Evolutionary conservation across 2,113 vertebrate genomes (phyloP), one percentile per base, ranked within the genome.

Genomic region (Campylomormyrus tamandua): DNA sequence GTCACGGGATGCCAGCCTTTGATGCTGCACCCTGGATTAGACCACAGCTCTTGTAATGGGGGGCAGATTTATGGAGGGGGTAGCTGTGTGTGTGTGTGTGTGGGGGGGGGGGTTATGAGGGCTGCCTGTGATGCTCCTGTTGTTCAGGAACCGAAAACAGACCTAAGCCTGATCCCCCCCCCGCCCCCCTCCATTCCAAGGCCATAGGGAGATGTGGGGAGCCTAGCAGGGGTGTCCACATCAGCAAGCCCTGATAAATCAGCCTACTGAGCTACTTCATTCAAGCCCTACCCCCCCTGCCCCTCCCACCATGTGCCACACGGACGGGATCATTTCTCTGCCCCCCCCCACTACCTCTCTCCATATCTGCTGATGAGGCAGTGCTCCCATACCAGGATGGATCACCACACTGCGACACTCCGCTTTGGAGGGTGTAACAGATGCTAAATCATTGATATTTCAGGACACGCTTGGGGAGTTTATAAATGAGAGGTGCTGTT

Each of bases 401-500:
- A 31, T 31, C 31, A 31, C 31, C 31, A 31, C 31, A 31, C 31
- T 31, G 31, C 31, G 31, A 31, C 31, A 31, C 31, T 83, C 89
- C 17, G 45, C 66, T 84, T 56, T 21, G 83, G 90, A 90, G 88
- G 88, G 77, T 83, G 88, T 90, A 90, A 91, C 89, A 91, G 90
- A 91, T 93, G 92, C 90, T 93, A 93, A 93, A 93, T 93, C 92
- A 92, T 66, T 84, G 88, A 90, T 90, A 90, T 90, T 92, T 90
- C 88, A 56, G 50, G 62, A 88, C 83, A 85, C 89, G 88, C 89
- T 84, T 89, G 91, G 66, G 88, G 88, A 89, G 90, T 89, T 91
- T 92, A 92, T 89, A 91, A 90, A 91, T 91, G 89, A 90, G 87
- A 17, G 88, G 74, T 88, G 83, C 46, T 74, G 83, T 52, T 31